These are phyloP conservation scores for Iguana delicatissima DNA, from an alignment of 2,797 vertebrate species.

Conservation along the genomic window DNA sequence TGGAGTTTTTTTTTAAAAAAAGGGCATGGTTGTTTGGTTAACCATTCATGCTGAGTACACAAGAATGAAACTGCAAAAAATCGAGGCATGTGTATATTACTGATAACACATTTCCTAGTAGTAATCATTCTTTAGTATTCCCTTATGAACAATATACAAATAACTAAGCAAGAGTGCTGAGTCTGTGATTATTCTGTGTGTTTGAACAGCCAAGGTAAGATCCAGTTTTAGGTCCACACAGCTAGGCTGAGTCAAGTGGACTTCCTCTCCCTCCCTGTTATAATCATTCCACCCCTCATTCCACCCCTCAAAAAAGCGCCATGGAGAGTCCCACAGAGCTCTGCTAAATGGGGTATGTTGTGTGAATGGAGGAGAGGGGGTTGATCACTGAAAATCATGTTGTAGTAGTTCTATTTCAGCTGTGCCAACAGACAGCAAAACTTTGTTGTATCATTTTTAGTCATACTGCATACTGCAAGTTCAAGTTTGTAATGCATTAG, in stretches of 20 bases:
- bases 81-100: neutral
- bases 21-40: neutral
- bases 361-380: neutral
- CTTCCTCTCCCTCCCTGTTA: neutral
- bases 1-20: neutral
- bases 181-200: neutral
- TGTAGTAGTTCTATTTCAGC: neutral
- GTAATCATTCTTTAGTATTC: neutral
- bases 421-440: neutral
- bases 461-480: neutral
- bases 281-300: neutral
- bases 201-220: neutral
- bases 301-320: neutral
- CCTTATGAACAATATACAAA: neutral
- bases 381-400: neutral
- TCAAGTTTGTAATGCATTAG: too few relatives aligned
- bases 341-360: neutral
- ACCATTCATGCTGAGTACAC: neutral
- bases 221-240: neutral
- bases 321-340: neutral
- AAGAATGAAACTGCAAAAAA: constrained; percentile 1
- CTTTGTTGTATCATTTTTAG: neutral
- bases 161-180: neutral
- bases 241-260: neutral
- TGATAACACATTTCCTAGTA: neutral